Evolutionary conservation across 2,113 vertebrate species (phyloP).

Genomic region (Ptyas mucosa): DNA sequence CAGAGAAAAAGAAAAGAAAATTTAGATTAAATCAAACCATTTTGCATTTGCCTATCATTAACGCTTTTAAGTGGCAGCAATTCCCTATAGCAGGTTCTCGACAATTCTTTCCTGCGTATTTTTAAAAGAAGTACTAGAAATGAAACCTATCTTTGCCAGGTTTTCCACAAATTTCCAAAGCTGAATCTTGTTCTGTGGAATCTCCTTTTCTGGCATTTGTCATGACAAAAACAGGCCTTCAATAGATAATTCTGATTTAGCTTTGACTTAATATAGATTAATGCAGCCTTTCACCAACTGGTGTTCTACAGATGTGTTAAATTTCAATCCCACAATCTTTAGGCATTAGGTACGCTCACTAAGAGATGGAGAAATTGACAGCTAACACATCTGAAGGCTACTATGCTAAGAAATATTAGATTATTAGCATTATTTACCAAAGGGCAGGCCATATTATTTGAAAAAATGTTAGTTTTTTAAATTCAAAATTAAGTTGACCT

Average conservation of each 20-base stretch:
- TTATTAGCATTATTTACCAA: not conserved
- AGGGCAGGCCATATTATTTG: conserved; percentile 16
- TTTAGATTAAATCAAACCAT: not conserved
- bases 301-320: not conserved
- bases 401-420: not conserved
- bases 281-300: not conserved
- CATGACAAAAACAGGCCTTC: not conserved
- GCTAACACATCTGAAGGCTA: not conserved
- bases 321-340: not conserved
- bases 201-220: not conserved
- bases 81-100: not conserved
- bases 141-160: not conserved
- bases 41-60: not conserved
- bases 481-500: conserved; percentile 36
- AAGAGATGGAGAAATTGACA: not conserved
- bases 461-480: conserved; percentile 24
- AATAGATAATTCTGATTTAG: conserved; percentile 16
- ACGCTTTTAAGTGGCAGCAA: not conserved
- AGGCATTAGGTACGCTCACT: not conserved
- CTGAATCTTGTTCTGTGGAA: not conserved
- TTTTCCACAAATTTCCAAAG: not conserved
- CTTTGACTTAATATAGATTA: not conserved
- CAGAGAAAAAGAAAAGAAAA: not conserved
- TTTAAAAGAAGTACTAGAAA: not conserved
- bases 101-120: not conserved